These are phyloP conservation scores for Eubasilissa splendida DNA, from an alignment of 2,888 invertebrate genomes.

Conservation along the genomic window DNA sequence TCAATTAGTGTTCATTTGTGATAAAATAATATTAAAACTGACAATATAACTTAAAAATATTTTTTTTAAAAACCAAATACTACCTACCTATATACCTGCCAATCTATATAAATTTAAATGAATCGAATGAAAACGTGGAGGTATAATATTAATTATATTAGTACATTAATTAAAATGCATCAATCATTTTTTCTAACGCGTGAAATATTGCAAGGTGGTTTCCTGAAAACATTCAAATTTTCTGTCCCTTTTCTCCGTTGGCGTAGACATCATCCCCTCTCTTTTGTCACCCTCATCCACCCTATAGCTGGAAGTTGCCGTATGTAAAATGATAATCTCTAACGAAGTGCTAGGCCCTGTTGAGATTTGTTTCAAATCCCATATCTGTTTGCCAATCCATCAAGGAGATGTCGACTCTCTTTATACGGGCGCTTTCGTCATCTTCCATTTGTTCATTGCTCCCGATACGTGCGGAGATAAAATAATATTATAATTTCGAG, in stretches of 20 bases:
- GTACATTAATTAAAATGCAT: too few relatives aligned
- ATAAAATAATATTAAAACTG: too few relatives aligned
- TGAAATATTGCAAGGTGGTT: background rate
- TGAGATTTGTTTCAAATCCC: conserved; percentile 59
- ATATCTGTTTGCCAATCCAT: conserved; percentile 58
- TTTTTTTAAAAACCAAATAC: too few relatives aligned
- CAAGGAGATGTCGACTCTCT: conserved; percentile 44
- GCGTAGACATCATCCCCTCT: background rate
- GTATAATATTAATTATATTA: too few relatives aligned
- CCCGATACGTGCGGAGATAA: background rate
- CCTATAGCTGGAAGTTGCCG: conserved; percentile 1
- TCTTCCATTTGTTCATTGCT: conserved; percentile 13
- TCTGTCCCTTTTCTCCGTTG: background rate
- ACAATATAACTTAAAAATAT: too few relatives aligned
- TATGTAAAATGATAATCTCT: conserved; percentile 57
- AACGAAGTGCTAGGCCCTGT: conserved; percentile 58
- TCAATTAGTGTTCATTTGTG: too few relatives aligned
- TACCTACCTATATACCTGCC: too few relatives aligned
- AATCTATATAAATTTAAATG: too few relatives aligned
- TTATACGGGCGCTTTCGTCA: conserved; percentile 31
- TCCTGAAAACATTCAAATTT: background rate
- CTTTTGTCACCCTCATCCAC: background rate
- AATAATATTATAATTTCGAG: too few relatives aligned
- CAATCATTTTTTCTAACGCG: background rate
- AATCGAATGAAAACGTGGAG: too few relatives aligned